phyloP scores from a whole-genome alignment of 1,140 invertebrate species.

The Philaenus spumarius region DNA sequence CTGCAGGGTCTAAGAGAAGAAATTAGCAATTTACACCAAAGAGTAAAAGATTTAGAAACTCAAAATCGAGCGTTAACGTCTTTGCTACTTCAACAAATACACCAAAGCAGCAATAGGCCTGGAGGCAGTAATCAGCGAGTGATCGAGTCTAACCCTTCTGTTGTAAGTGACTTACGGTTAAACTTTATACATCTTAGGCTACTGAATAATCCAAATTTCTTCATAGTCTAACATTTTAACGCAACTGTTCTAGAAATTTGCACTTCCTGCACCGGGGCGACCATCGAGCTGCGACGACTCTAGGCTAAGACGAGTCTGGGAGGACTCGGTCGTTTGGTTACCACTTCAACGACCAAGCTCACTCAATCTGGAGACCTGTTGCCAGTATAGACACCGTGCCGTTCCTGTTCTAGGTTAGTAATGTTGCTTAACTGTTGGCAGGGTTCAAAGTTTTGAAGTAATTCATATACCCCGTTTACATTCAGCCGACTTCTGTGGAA shows the following conservation, averaged over 20 bases:
- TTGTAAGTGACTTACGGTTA: too few species aligned
- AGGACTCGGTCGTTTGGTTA: conserved; percentile 20
- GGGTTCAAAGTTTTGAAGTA: too few species aligned
- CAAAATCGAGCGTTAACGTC: conserved; percentile 59
- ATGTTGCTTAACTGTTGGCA: too few species aligned
- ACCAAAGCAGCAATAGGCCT: conserved; percentile 9
- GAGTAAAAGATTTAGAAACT: conserved; percentile 58
- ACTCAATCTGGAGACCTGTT: conserved; percentile 35
- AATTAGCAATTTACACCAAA: conserved; percentile 51
- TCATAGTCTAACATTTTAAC: too few species aligned
- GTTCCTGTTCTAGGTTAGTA: neutral
- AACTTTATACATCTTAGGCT: too few species aligned
- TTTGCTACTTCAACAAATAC: conserved; percentile 52
- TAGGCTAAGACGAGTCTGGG: conserved; percentile 8
- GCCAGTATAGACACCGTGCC: conserved; percentile 12
- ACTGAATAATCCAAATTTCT: too few species aligned
- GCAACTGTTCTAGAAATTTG: conserved; percentile 18
- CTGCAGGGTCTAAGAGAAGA: conserved; percentile 60
- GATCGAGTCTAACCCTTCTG: neutral
- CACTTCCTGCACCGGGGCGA: conserved; percentile 16
- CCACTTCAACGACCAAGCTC: conserved; percentile 27
- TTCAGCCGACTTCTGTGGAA: too few species aligned
- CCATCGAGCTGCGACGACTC: conserved; percentile 28
- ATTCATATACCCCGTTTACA: too few species aligned
- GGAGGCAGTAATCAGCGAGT: too few species aligned